phyloP scores from a whole-genome alignment of 2,888 invertebrate genomes.

The Drosophila niveifrons region DNA sequence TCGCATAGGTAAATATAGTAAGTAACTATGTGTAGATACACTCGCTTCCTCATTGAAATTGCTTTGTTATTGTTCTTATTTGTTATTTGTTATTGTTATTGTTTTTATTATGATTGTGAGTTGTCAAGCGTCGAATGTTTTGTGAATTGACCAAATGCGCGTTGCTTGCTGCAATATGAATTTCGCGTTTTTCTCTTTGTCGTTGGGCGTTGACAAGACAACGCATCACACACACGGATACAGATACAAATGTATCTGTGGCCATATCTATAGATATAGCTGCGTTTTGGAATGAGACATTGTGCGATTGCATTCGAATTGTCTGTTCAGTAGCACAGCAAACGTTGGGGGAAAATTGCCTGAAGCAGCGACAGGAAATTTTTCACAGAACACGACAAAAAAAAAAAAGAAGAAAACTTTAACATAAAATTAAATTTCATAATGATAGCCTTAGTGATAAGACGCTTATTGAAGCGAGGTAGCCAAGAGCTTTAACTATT shows the following conservation, averaged over 20 bases:
- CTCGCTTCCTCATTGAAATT: slow-evolving; percentile 49
- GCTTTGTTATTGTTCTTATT: slow-evolving; percentile 23
- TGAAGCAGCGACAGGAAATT: slow-evolving; percentile 49
- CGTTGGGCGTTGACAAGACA: slow-evolving; percentile 57
- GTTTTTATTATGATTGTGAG: slow-evolving; percentile 32
- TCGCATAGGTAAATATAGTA: slow-evolving; percentile 47
- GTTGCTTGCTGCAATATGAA: slow-evolving; percentile 31
- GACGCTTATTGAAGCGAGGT: slow-evolving; percentile 55
- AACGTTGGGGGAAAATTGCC: slow-evolving; percentile 62
- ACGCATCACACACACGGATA: slow-evolving; percentile 15
- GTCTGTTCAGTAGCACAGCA: slow-evolving; percentile 52
- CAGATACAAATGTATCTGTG: slow-evolving; percentile 3
- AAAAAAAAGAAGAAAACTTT: slow-evolving; percentile 1
- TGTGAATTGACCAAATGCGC: slow-evolving; percentile 60
- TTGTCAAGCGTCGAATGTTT: slow-evolving; percentile 38
- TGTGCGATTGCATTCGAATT: slow-evolving; percentile 35
- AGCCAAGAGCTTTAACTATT: background rate
- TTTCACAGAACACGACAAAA: slow-evolving; percentile 17
- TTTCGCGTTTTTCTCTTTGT: slow-evolving; percentile 66
- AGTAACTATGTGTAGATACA: background rate
- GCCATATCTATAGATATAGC: slow-evolving; percentile 14
- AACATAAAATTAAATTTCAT: background rate
- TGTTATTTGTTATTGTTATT: slow-evolving; percentile 22
- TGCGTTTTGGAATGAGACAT: slow-evolving; percentile 33
- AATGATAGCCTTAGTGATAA: slow-evolving; percentile 62